phyloP scores from a whole-genome alignment of 2,888 invertebrate genomes.

The Megastigmus dorsalis region DNA sequence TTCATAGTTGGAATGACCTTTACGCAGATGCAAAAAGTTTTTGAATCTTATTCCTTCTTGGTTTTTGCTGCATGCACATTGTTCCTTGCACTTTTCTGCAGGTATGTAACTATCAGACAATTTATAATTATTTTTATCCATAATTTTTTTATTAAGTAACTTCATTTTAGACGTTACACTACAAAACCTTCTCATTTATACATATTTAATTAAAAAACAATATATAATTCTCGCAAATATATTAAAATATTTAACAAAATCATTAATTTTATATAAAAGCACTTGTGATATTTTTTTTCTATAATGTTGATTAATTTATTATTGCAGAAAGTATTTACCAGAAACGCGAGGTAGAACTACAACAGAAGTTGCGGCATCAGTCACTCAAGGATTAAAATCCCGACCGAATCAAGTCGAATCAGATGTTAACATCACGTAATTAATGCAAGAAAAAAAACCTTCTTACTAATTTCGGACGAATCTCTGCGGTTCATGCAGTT shows the following conservation, averaged over 20 bases:
- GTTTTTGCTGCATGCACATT: constrained; percentile 80
- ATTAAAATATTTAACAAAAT: constrained; percentile 3
- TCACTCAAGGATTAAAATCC: constrained; percentile 80
- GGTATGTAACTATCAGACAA: constrained; percentile 72
- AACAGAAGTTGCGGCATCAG: constrained; percentile 79
- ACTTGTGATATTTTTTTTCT: constrained; percentile 12
- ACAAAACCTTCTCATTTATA: too few species aligned
- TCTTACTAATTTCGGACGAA: background rate
- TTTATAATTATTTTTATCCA: background rate
- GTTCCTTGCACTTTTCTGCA: constrained; percentile 78
- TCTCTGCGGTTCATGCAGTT: background rate
- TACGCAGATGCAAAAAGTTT: constrained; percentile 78
- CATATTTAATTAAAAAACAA: background rate
- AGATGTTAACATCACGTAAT: constrained; percentile 8
- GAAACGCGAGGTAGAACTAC: constrained; percentile 85
- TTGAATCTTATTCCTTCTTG: constrained; percentile 86
- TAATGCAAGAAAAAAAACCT: background rate
- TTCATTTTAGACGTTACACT: too few species aligned
- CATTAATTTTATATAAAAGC: background rate
- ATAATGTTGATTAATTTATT: constrained; percentile 18
- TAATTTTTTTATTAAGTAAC: background rate
- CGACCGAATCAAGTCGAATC: constrained; percentile 65
- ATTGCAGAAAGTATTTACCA: constrained; percentile 81
- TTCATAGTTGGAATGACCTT: constrained; percentile 89
- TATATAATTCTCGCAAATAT: background rate